Evolutionary conservation across 2,888 invertebrate genomes (phyloP), one percentile per base, ranked within the genome.

Genomic region (Pantelozetes paolii): DNA sequence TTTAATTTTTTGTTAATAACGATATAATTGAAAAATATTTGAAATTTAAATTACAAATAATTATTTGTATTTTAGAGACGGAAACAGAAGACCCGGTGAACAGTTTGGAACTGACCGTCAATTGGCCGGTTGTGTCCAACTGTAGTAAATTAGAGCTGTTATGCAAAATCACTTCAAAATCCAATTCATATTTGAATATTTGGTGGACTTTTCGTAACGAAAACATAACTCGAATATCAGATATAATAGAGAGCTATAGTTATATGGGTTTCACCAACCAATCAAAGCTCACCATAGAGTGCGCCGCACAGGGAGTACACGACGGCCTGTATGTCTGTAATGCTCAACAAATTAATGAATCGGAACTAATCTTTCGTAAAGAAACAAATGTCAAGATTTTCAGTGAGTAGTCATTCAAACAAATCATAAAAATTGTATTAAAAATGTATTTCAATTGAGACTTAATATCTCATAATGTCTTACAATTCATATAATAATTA

Each of bases 131-230:
- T 13, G 77, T 77, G 50, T 73, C 76, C 36, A 78, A 78, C 50
- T 78, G 78, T 69, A 78, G 77, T 26, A 36, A 77, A 48, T 76
- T 77, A 42, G 76, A 76, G 9, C 74, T 78, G 71, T 75, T 74
- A 9, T 78, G 78, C 59, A 71, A 75, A 75, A 36, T 76, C 11
- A 28, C 45, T 13, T 8, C 28, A n/a, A 62, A 57, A 6, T 57
- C 57, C 13, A 26, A 62, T 62, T 28, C 28, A 30, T 30, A 28
- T 62, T 9, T 62, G 15, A 62, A 62, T 23, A 77, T 78, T 20
- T 78, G 77, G 76, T 78, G 78, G 78, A 77, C 77, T 40, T 78
- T 78, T 64, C 73, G 76, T 1, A 77, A 77, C n/a, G 76, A 78
- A 59, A 78, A 78, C 74, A 62, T 62, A 5, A 62, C 30, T 18